Conservation (phyloP, 2,113 vertebrate species). For the Chamaetylas fuelleborni region DNA sequence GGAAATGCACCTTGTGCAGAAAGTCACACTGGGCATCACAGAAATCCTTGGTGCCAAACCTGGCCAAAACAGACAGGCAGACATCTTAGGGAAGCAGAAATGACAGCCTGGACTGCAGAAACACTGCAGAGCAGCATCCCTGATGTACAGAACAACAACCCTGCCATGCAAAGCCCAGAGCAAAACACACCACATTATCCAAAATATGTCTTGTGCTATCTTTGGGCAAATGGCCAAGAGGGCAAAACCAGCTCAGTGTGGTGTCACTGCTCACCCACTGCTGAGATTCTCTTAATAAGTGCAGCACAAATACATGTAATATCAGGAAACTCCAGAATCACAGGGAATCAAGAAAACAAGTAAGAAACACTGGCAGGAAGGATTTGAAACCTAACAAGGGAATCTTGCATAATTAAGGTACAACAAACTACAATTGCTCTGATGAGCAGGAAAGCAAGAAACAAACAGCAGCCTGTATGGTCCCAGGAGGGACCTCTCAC, state of each 20-base stretch:
- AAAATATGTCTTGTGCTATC: background rate
- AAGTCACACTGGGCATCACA: slow-evolving; percentile 95
- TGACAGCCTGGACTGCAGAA: background rate
- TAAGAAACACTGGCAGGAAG: slow-evolving; percentile 42
- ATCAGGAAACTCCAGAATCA: slow-evolving; percentile 28
- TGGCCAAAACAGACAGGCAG: slow-evolving; percentile 52
- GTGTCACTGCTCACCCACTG: background rate
- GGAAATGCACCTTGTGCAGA: slow-evolving; percentile 95
- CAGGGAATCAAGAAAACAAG: background rate
- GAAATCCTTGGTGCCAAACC: slow-evolving; percentile 94
- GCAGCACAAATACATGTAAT: background rate
- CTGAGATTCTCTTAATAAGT: background rate
- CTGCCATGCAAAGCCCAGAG: background rate
- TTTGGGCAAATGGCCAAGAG: background rate
- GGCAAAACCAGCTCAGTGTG: background rate
- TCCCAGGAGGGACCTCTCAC: slow-evolving; percentile 34
- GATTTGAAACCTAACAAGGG: slow-evolving; percentile 39
- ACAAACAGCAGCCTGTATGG: slow-evolving; percentile 37
- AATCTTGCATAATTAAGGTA: slow-evolving; percentile 58
- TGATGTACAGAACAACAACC: background rate
- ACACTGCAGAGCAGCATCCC: background rate
- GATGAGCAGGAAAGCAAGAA: slow-evolving; percentile 61
- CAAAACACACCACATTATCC: background rate
- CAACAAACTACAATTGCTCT: slow-evolving; percentile 55
- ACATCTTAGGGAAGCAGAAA: background rate